A percentile compares a stretch with the other conserved stretches of the same genome.
These are phyloP conservation scores for Pangasianodon gigas DNA, from an alignment of 2,113 vertebrate genomes.

Conservation along the genomic window DNA sequence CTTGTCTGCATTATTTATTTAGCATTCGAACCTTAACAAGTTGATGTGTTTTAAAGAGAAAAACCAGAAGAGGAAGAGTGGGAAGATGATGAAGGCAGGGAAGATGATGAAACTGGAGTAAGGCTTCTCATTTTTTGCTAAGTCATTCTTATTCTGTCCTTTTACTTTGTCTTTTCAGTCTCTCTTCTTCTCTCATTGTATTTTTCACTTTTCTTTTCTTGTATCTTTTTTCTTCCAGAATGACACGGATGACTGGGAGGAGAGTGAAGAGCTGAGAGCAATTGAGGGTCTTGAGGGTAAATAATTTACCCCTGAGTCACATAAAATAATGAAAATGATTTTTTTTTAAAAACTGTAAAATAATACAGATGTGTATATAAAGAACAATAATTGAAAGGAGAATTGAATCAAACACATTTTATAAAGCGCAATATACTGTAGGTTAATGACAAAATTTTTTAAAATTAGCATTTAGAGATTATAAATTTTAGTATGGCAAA, in stretches of 20 bases:
- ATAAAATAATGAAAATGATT: background rate
- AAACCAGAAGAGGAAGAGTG: conserved; percentile 55
- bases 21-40: background rate
- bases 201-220: background rate
- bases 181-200: background rate
- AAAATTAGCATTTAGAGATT: background rate
- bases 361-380: background rate
- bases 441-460: background rate
- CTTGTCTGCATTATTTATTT: background rate
- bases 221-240: conserved; percentile 49
- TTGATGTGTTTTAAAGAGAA: conserved; percentile 37
- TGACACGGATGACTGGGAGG: conserved; percentile 57
- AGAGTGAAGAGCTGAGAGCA: conserved; percentile 55
- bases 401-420: background rate
- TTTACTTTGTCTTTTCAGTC: background rate
- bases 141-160: background rate
- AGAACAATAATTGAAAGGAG: background rate
- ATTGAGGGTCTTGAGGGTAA: conserved; percentile 59
- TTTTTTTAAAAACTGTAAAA: background rate
- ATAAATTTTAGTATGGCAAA: background rate
- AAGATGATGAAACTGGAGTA: conserved; percentile 55
- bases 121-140: background rate
- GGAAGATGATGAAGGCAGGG: conserved; percentile 57
- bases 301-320: background rate
- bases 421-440: background rate